Percentiles rank a stretch among this genome's conserved stretches.
phyloP scores from a whole-genome alignment of 1,140 invertebrate species.

The Helicorthomorpha holstii region DNA sequence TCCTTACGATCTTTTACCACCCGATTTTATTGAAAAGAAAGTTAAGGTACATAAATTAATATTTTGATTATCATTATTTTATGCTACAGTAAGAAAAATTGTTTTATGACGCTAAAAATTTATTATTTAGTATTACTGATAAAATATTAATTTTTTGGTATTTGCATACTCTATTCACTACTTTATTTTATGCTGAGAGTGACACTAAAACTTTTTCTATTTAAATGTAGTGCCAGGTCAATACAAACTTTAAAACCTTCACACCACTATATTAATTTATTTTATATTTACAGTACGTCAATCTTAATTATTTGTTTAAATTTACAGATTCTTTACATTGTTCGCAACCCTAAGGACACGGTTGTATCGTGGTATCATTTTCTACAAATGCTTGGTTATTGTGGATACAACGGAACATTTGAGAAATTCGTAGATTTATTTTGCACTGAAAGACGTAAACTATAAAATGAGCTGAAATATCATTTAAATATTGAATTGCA shows the following conservation, averaged over 20 bases:
- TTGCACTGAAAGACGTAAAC: neutral
- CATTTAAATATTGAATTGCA: too few relatives aligned
- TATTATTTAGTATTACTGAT: neutral
- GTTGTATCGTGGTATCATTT: constrained; percentile 4
- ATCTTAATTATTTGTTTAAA: too few relatives aligned
- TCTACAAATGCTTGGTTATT: neutral
- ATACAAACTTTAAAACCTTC: too few relatives aligned
- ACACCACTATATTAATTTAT: too few relatives aligned
- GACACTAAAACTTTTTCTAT: too few relatives aligned
- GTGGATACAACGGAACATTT: neutral
- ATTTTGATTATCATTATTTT: too few relatives aligned
- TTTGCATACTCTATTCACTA: neutral
- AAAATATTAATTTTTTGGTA: neutral
- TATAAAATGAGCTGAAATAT: too few relatives aligned
- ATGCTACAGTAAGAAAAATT: too few relatives aligned
- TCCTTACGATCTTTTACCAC: neutral
- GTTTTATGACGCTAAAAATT: neutral
- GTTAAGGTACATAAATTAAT: too few relatives aligned
- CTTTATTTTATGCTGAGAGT: too few relatives aligned
- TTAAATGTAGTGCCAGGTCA: too few relatives aligned
- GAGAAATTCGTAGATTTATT: neutral
- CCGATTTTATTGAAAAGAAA: neutral
- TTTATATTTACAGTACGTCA: too few relatives aligned
- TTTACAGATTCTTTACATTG: constrained; percentile 1
- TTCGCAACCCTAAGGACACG: constrained; percentile 4